Evolutionary conservation across 2,888 invertebrate genomes (phyloP), one percentile per base, ranked within the genome.

Genomic region (Colostygia pectinataria): DNA sequence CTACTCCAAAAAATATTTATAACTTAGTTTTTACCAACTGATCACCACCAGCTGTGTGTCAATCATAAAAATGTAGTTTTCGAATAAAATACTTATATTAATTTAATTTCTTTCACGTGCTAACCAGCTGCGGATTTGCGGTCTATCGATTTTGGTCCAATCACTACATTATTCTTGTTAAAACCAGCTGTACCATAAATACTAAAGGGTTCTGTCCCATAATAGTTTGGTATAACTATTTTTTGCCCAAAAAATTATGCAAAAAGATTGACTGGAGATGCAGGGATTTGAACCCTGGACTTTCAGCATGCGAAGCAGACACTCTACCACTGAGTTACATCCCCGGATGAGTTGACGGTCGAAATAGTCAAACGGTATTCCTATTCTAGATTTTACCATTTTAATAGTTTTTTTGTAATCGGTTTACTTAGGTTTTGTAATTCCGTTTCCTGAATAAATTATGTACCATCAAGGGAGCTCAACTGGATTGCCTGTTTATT

Each of bases 281-380:
- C 91, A 90, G 91, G 91, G 91, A 91, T 91, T 92, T 91, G 92
- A 92, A 92, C 92, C 91, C 92, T 91, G 91, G 92, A 91, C 92
- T 91, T 92, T 91, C 91, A 91, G 91, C 92, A 92, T 92, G 92
- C 92, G 91, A 92, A 92, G 92, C 92, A 91, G 91, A 91, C 92
- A 91, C 92, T 92, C 87, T 88, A 87, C 86, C 87, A 86, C 87
- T 88, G 85, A 87, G 87, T 88, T 88, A 88, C 85, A 88, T 77
- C 87, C 87, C 87, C 88, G 50, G 51, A n/a, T 59, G 2, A 0
- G 0, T 0, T 0, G 0, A 0, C 0, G 0, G 1, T 0, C 12
- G 57, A 77, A 78, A 78, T 68, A 61, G 20, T 9, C 0, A 1
- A 37, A 2, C 2, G 2, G 12, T 34, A 37, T 29, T 29, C n/a